Conservation (phyloP, 2,888 invertebrate species). For the Agrotis puta region DNA sequence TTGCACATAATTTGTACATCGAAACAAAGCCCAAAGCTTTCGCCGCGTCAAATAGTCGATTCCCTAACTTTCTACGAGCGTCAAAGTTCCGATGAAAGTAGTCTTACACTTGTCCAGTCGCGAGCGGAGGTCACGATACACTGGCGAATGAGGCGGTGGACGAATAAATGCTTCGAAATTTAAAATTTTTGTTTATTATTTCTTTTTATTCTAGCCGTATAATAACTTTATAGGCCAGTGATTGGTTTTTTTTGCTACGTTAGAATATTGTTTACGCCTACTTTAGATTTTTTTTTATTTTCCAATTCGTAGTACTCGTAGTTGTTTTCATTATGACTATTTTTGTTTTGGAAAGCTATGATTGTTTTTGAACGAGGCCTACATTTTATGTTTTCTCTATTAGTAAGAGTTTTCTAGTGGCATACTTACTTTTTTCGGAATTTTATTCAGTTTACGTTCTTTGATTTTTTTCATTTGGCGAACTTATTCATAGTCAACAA, state of each 20-base stretch:
- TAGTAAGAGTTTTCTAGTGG: not conserved
- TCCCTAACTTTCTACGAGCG: constrained; percentile 77
- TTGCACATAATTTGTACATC: constrained; percentile 48
- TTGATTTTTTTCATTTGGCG: not conserved
- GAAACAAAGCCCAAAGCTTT: constrained; percentile 69
- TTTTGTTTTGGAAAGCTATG: constrained; percentile 30
- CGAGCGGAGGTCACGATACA: constrained; percentile 48
- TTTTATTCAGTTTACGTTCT: not conserved
- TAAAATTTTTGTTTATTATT: constrained; percentile 10
- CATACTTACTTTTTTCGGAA: not conserved
- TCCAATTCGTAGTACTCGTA: not conserved
- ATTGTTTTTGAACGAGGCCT: constrained; percentile 4
- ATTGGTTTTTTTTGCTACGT: not conserved
- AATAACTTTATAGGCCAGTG: not conserved
- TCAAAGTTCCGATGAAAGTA: constrained; percentile 71
- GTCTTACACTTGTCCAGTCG: constrained; percentile 56
- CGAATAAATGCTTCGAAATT: constrained; percentile 38
- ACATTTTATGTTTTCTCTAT: constrained; percentile 14
- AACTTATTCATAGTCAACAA: not conserved
- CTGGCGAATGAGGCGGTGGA: constrained; percentile 23
- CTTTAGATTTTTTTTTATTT: constrained; percentile 2
- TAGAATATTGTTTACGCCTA: not conserved
- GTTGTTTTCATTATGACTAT: not conserved
- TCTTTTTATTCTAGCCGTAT: not conserved
- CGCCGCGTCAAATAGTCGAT: constrained; percentile 75